Base-by-base conservation (phyloP, 2,888 invertebrate genomes). In the Alloscopus bannaensis region DNA sequence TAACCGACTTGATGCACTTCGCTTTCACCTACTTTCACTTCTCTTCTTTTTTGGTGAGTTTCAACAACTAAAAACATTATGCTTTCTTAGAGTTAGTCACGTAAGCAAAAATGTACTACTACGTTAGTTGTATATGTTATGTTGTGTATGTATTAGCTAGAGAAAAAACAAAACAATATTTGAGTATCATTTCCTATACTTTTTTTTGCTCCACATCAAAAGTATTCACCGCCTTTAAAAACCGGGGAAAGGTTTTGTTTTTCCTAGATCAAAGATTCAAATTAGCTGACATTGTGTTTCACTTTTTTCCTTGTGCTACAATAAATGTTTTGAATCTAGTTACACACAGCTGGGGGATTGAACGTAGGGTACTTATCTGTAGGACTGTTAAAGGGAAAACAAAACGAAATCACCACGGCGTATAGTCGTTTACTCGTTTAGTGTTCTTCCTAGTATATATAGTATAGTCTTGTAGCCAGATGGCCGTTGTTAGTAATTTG, bases 11-110 rank as follows among this genome's bases (percentile, higher is more conserved):
- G 77, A 70, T 77, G 77, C 77, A 77, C 77, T 77, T 57, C 76
- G 77, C 77, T 77, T 77, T 77, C 77, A 64, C 77, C 77, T 70
- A 70, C 77, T 77, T 70, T 77, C 77, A 77, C 77, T 77, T 77
- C 76, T n/a, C n/a, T 77, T 69, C 52, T 52, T 45, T 62, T 60
- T 69, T 70, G 77, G 77, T 77, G 77, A 77, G 77, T 77, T 57
- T 11, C 18, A 45, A 65, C 28, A 59, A 59, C n/a, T n/a, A 59
- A 59, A n/a, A 59, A 59, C 16, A 6, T 26, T 3, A 26, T 26
- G 59, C 59, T 59, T 59, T 18, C 31, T 50, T 31, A n/a, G 3
- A 57, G 31, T 59, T 59, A 59, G 59, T 59, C 59, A 59, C 59
- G 59, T 59, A 42, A n/a, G 42, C 42, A 42, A 42, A 42, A n/a